These are phyloP conservation scores for Philaenus spumarius DNA, from an alignment of 1,140 invertebrate genomes.

Conservation along the genomic window DNA sequence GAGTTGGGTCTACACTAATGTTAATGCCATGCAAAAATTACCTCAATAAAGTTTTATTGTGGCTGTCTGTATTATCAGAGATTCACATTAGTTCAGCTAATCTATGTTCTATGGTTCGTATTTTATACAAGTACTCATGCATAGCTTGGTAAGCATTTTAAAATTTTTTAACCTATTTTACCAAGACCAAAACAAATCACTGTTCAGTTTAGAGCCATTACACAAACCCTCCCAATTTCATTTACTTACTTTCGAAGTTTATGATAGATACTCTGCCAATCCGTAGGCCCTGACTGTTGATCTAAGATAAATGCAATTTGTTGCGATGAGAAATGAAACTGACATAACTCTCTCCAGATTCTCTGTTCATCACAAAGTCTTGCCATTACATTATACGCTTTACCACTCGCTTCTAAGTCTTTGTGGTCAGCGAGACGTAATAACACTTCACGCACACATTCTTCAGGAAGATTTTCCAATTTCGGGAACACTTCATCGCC, in stretches of 20 bases:
- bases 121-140: too few species aligned
- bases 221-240: too few species aligned
- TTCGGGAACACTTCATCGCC: slow-evolving; percentile 74
- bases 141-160: too few species aligned
- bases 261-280: slow-evolving; percentile 69
- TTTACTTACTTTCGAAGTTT: slow-evolving; percentile 57
- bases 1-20: too few species aligned
- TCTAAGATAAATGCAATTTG: slow-evolving; percentile 68
- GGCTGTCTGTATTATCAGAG: too few species aligned
- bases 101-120: too few species aligned
- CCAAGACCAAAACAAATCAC: too few species aligned
- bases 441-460: slow-evolving; percentile 87
- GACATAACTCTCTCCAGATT: slow-evolving; percentile 85
- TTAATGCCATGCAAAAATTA: too few species aligned
- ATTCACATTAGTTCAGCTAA: too few species aligned
- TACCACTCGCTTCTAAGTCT: slow-evolving; percentile 70
- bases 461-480: slow-evolving; percentile 85
- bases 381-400: slow-evolving; percentile 65
- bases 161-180: too few species aligned
- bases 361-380: slow-evolving; percentile 78
- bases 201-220: too few species aligned
- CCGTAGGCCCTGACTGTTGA: slow-evolving; percentile 36
- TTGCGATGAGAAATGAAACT: slow-evolving; percentile 84
- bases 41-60: too few species aligned
- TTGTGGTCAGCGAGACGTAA: slow-evolving; percentile 84